These are phyloP conservation scores for Falcaria lacertinaria DNA, from an alignment of 2,888 invertebrate species.

Conservation along the genomic window DNA sequence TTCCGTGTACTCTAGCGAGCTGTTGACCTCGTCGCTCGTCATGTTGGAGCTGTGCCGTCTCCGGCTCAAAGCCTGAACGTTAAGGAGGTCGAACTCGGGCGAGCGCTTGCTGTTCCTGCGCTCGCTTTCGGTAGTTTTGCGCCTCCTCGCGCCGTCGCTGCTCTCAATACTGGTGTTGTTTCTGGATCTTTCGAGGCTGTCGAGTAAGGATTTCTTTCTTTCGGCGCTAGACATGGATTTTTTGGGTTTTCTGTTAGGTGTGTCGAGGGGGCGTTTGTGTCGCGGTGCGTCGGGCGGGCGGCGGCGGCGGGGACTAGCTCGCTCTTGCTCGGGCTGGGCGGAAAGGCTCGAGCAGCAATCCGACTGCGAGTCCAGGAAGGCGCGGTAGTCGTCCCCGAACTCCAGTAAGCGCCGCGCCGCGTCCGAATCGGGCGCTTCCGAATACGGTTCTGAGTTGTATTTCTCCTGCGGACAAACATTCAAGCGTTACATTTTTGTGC, in stretches of 20 bases:
- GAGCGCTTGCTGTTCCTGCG: conserved; percentile 65
- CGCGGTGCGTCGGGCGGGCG: conserved; percentile 67
- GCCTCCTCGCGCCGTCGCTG: conserved; percentile 60
- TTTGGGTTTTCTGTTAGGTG: conserved; percentile 64
- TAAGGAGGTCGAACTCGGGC: conserved; percentile 67
- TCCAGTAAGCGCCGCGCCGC: conserved; percentile 89
- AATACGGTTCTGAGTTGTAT: conserved; percentile 94
- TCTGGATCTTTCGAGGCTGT: conserved; percentile 69
- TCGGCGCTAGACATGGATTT: conserved; percentile 75
- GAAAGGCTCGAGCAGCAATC: conserved; percentile 91
- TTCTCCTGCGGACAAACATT: conserved; percentile 84
- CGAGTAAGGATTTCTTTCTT: conserved; percentile 68
- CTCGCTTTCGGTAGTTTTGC: conserved; percentile 60
- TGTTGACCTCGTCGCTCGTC: conserved; percentile 73
- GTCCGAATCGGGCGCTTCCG: conserved; percentile 91
- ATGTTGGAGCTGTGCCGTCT: conserved; percentile 70
- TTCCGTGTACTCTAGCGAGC: conserved; percentile 71
- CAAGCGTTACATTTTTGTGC: neutral
- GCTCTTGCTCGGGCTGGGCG: conserved; percentile 77
- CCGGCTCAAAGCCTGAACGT: conserved; percentile 62
- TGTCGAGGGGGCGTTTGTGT: conserved; percentile 63
- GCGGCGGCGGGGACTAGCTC: conserved; percentile 49
- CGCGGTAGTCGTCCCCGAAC: conserved; percentile 94
- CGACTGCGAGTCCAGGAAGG: conserved; percentile 93
- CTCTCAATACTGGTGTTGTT: conserved; percentile 73